Evolutionary conservation across 1,140 invertebrate species (phyloP).

Genomic region (Mylabris phalerata): DNA sequence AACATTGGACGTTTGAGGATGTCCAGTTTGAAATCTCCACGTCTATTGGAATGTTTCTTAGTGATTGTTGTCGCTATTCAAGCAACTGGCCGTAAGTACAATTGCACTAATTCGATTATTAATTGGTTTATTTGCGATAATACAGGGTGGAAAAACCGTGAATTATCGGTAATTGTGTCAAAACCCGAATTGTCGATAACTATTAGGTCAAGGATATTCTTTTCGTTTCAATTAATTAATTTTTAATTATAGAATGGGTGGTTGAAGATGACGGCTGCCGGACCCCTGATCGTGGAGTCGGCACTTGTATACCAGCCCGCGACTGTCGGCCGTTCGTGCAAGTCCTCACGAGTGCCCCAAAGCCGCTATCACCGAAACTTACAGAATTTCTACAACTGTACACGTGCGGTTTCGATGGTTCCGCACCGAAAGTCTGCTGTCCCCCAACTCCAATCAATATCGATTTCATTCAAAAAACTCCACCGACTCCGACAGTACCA

Average conservation of each 20-base stretch:
- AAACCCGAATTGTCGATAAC: too few relatives aligned
- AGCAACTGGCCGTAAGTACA: too few relatives aligned
- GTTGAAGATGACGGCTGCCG: constrained; percentile 36
- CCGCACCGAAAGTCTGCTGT: constrained; percentile 47
- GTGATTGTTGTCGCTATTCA: too few relatives aligned
- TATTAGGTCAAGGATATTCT: too few relatives aligned
- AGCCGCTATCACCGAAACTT: constrained; percentile 31
- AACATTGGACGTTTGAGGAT: too few relatives aligned
- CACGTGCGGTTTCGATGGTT: constrained; percentile 45
- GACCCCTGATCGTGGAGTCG: constrained; percentile 37
- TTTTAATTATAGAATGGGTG: constrained; percentile 35
- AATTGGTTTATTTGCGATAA: too few relatives aligned
- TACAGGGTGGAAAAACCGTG: too few relatives aligned
- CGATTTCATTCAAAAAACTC: neutral
- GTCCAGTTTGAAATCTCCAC: too few relatives aligned
- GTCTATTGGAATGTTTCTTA: too few relatives aligned
- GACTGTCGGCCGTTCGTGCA: constrained; percentile 31
- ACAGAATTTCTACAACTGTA: constrained; percentile 36
- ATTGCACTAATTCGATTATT: too few relatives aligned
- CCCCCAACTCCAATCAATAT: constrained; percentile 23
- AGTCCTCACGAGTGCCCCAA: constrained; percentile 21
- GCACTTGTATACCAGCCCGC: constrained; percentile 43
- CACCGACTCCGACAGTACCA: neutral
- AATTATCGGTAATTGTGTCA: too few relatives aligned
- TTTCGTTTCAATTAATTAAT: neutral